Base-by-base conservation (phyloP, 2,888 invertebrate species). In the Opisthograptis luteolata region DNA sequence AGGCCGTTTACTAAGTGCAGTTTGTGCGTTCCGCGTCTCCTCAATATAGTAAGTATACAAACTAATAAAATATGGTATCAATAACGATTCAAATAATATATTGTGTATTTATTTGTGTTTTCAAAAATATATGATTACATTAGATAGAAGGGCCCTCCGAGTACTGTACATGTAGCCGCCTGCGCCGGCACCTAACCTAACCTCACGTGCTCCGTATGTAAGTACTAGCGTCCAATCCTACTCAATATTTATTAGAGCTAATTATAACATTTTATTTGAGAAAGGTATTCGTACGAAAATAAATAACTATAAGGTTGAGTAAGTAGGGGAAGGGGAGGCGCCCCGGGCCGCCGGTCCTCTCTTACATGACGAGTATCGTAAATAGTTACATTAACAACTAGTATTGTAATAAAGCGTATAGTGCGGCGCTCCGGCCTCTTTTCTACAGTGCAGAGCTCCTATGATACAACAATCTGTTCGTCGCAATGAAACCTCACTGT, bases 371-470 rank as follows among this genome's bases (percentile, higher is more conserved):
- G 3, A 17, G n/a, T 17, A 20, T 20, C n/a, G 4, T 13, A 13
- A 22, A 13, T 35, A 3, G 14, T 20, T 14, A 15, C 9, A 10
- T 20, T 19, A 31, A 27, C 10, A 19, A 8, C 32, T 39, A 57
- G 59, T 59, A 58, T 37, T 37, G 37, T 37, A 27, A 37, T 37
- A 39, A 46, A 46, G 46, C 46, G 46, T 32, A 24, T 40, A n/a
- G n/a, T n/a, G n/a, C n/a, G n/a, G n/a, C n/a, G n/a, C n/a, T n/a
- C 1, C 20, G 6, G 6, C 20, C 4, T 20, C 20, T n/a, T n/a
- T n/a, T 81, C 80, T 82, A 81, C 76, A 66, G 72, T 61, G 74
- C 79, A 78, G 81, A 79, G 81, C 79, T 80, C 70, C 79, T 60
- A 54, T 58, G 52, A 63, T 34, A 63, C 47, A 47, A 68, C 46